A percentile compares a stretch with the other conserved stretches of the same genome.
Conservation (phyloP, 2,113 vertebrate species). For the Tor tambroides region DNA sequence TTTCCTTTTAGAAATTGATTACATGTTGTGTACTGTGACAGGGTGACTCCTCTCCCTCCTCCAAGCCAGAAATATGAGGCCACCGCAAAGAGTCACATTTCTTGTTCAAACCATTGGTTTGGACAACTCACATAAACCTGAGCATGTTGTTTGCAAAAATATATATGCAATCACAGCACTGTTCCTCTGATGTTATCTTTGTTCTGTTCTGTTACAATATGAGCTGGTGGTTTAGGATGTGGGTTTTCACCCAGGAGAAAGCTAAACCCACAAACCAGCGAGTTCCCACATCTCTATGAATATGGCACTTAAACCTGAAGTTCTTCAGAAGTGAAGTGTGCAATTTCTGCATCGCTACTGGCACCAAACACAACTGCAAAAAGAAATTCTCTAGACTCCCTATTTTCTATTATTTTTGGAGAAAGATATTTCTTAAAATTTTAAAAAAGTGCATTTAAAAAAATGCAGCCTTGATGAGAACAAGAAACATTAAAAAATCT, state of each 20-base stretch:
- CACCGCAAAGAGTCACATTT: not conserved
- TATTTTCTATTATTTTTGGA: not conserved
- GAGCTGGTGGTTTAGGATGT: constrained; percentile 21
- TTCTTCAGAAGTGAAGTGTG: not conserved
- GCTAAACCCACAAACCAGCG: not conserved
- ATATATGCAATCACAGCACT: not conserved
- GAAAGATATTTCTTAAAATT: too few relatives aligned
- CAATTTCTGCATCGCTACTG: not conserved
- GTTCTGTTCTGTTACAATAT: constrained; percentile 3
- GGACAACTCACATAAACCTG: not conserved
- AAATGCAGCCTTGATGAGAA: too few relatives aligned
- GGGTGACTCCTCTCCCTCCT: not conserved
- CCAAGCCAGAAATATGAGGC: not conserved
- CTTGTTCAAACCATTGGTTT: constrained; percentile 10
- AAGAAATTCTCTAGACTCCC: not conserved
- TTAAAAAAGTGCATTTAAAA: too few relatives aligned
- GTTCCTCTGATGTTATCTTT: not conserved
- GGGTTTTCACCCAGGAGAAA: not conserved
- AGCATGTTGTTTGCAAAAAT: constrained; percentile 15
- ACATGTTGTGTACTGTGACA: constrained; percentile 16
- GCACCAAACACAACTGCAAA: not conserved
- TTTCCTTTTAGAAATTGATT: constrained; percentile 52
- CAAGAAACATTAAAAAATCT: too few relatives aligned
- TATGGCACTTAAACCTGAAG: constrained; percentile 16
- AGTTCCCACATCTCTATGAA: not conserved